phyloP scores from a whole-genome alignment of 2,888 invertebrate genomes.

The Maniola hyperantus region DNA sequence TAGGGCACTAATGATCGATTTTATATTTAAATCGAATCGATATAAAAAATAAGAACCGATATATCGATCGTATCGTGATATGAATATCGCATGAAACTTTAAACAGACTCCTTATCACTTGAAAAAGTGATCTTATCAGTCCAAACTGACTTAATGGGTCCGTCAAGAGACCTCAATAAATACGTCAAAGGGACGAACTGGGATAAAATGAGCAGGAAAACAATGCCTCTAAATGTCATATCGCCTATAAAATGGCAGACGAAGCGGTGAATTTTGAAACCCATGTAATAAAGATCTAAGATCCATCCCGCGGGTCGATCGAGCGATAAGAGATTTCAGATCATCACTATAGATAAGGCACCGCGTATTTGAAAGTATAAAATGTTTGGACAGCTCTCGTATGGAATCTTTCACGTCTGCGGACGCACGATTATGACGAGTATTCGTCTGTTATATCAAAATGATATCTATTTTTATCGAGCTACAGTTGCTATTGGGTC shows the following conservation, averaged over 20 bases:
- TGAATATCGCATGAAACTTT: conserved; percentile 41
- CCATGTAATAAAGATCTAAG: conserved; percentile 82
- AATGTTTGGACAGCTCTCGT: conserved; percentile 80
- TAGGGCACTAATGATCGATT: conserved; percentile 7
- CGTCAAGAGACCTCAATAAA: conserved; percentile 66
- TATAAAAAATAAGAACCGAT: conserved; percentile 16
- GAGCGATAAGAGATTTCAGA: conserved; percentile 73
- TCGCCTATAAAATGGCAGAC: conserved; percentile 57
- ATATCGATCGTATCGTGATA: conserved; percentile 36
- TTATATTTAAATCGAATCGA: neutral
- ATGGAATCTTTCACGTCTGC: conserved; percentile 78
- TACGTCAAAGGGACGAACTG: conserved; percentile 66
- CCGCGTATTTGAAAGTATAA: conserved; percentile 81
- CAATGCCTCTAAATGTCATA: conserved; percentile 75
- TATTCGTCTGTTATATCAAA: conserved; percentile 44
- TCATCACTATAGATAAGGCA: conserved; percentile 77
- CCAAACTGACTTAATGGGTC: conserved; percentile 55
- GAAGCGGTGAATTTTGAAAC: conserved; percentile 50
- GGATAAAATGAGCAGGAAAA: conserved; percentile 64
- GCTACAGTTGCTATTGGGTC: conserved; percentile 50
- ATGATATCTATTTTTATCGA: conserved; percentile 42
- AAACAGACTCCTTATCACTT: conserved; percentile 42
- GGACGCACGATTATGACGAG: conserved; percentile 74
- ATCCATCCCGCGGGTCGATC: conserved; percentile 73
- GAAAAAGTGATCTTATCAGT: conserved; percentile 65